A percentile compares a stretch with the other conserved stretches of the same genome.
phyloP scores from a whole-genome alignment of 1,140 invertebrate species.

The Anastatus disparis region DNA sequence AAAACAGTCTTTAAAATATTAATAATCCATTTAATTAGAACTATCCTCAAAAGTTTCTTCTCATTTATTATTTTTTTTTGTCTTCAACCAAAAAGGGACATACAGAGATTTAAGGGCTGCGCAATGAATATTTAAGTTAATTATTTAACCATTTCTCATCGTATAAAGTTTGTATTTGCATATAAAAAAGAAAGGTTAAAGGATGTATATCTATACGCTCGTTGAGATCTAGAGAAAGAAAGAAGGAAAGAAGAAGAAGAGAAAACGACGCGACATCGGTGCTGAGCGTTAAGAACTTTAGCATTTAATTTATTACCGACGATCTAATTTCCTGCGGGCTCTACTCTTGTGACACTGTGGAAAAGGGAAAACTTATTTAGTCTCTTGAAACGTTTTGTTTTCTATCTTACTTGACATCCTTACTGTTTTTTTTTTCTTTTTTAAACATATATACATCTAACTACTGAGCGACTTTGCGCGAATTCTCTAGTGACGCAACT shows the following conservation, averaged over 20 bases:
- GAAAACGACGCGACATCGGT: conserved; percentile 42
- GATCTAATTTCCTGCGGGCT: conserved; percentile 50
- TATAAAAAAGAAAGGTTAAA: too few relatives aligned
- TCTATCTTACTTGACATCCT: background rate
- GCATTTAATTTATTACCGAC: conserved; percentile 49
- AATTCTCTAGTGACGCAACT: conserved; percentile 22
- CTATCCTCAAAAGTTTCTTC: too few relatives aligned
- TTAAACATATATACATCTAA: too few relatives aligned
- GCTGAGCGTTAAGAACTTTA: conserved; percentile 53
- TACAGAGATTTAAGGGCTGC: too few relatives aligned
- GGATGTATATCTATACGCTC: too few relatives aligned
- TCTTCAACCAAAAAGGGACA: too few relatives aligned
- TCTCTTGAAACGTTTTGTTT: background rate
- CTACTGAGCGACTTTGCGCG: too few relatives aligned
- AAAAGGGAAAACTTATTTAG: conserved; percentile 20
- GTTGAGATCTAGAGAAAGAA: background rate
- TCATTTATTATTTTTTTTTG: too few relatives aligned
- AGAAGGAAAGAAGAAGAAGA: background rate
- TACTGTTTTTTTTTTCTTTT: conserved; percentile 29
- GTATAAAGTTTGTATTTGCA: too few relatives aligned
- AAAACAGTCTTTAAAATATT: too few relatives aligned
- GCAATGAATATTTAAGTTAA: conserved; percentile 55
- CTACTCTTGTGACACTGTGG: conserved; percentile 34
- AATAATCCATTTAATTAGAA: too few relatives aligned
- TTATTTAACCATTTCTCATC: conserved; percentile 56